Evolutionary conservation across 2,888 invertebrate genomes (phyloP), one percentile per base, ranked within the genome.

Genomic region (Pterostichus madidus): DNA sequence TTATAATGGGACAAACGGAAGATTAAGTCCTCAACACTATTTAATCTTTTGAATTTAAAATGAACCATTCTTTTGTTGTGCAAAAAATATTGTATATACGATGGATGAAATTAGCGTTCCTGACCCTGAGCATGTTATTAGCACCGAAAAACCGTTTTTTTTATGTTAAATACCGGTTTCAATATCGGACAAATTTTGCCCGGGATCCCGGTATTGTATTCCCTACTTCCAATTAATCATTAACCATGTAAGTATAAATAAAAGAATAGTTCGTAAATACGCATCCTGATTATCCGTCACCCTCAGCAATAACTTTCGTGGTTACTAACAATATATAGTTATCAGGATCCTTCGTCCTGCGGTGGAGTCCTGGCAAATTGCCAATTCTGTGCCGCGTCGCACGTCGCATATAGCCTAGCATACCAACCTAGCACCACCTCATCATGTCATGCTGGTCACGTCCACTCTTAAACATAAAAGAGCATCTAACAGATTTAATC

Each of bases 401-500:
- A 56, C 56, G 68, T 44, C 39, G 39, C 8, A 39, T 5, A 39
- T 39, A 39, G 5, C 39, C 39, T 39, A 39, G 39, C 39, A 39
- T 15, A 11, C 6, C 17, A 5, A 1, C 24, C 1, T 11, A 5
- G 35, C 32, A 35, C 10, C 8, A 13, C 46, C 11, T 24, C 24
- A 17, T 15, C 52, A 13, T 17, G 13, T 46, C 52, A 13, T 17
- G 13, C 15, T 13, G 56, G 76, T 76, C 76, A 76, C 76, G 76
- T 76, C 17, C 35, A 24, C 35, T 10, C 53, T 76, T 76, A 76
- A n/a, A 56, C 76, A 76, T 76, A 76, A 75, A 76, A 76, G 76
- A 76, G 31, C 76, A 76, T 76, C 76, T 32, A 24, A 53, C 13
- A 76, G 76, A 76, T 76, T 52, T 35, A 76, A 75, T 75, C 75